Percentiles rank a stretch among this genome's conserved stretches.
phyloP scores from a whole-genome alignment of 2,888 invertebrate species.

The Chloromyia formosa region DNA sequence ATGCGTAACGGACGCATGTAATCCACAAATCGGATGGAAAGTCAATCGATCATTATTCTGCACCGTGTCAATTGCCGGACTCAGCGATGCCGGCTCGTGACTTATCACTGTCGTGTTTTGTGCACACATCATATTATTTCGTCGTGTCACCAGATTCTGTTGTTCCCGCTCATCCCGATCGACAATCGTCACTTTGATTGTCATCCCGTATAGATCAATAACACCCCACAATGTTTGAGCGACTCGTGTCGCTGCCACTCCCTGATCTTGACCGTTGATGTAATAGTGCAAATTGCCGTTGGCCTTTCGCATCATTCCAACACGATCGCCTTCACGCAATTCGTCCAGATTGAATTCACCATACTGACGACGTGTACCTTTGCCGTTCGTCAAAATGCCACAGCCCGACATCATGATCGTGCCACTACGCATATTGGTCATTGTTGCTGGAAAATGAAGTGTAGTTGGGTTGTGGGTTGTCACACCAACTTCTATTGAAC shows the following conservation, averaged over 20 bases:
- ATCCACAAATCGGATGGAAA: conserved; percentile 92
- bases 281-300: conserved; percentile 90
- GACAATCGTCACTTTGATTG: conserved; percentile 87
- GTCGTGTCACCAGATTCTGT: conserved; percentile 76
- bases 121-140: conserved; percentile 67
- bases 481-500: conserved; percentile 78
- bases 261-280: conserved; percentile 93
- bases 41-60: conserved; percentile 75
- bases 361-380: conserved; percentile 91
- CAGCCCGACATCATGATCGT: conserved; percentile 97
- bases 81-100: conserved; percentile 63
- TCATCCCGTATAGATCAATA: conserved; percentile 94
- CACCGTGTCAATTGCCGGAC: conserved; percentile 61
- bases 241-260: conserved; percentile 85
- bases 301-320: conserved; percentile 88
- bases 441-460: conserved; percentile 93
- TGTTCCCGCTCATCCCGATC: conserved; percentile 83
- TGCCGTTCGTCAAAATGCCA: conserved; percentile 95
- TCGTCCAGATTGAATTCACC: conserved; percentile 94
- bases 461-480: conserved; percentile 92
- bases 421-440: conserved; percentile 94
- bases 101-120: conserved; percentile 48
- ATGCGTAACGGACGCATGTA: conserved; percentile 91
- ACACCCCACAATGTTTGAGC: conserved; percentile 90
- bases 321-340: conserved; percentile 88